phyloP scores from a whole-genome alignment of 2,113 vertebrate genomes.

The Ancistrus triradiatus region DNA sequence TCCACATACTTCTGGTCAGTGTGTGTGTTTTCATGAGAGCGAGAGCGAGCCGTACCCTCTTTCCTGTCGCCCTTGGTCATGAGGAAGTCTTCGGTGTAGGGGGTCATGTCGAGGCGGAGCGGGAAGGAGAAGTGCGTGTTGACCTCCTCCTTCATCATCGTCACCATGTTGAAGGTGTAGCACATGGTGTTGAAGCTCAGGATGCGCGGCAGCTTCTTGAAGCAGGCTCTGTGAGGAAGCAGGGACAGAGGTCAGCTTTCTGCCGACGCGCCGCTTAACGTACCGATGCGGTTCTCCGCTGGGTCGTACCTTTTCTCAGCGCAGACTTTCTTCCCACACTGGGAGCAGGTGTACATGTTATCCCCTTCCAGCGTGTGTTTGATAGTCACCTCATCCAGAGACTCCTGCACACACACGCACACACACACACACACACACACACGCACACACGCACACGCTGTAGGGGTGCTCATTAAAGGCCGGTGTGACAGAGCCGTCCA shows the following conservation, averaged over 20 bases:
- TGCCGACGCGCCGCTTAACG: too few relatives aligned
- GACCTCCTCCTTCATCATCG: conserved; percentile 99
- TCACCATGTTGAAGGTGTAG: conserved; percentile 99
- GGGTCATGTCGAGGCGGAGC: conserved; percentile 96
- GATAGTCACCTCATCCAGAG: conserved; percentile 98
- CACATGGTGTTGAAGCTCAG: conserved; percentile 99
- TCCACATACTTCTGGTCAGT: too few relatives aligned
- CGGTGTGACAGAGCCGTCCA: too few relatives aligned
- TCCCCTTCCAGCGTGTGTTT: conserved; percentile 98
- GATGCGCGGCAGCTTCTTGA: conserved; percentile 97
- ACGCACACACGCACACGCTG: too few relatives aligned
- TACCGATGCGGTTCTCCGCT: too few relatives aligned
- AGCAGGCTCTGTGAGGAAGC: conserved; percentile 82
- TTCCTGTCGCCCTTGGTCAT: conserved; percentile 95
- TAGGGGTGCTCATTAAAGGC: too few relatives aligned
- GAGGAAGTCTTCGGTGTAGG: conserved; percentile 97
- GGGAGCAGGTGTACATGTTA: conserved; percentile 99
- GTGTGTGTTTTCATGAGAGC: too few relatives aligned
- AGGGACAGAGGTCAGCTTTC: too few relatives aligned
- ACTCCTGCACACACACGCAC: conserved; percentile 73
- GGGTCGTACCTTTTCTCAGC: conserved; percentile 94
- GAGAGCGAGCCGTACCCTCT: conserved; percentile 84
- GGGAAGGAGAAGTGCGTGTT: conserved; percentile 99
- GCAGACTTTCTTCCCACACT: conserved; percentile 96
- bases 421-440: too few relatives aligned